A percentile compares a stretch with the other conserved stretches of the same genome.
These are phyloP conservation scores for Sciurus vulgaris DNA, from an alignment of 2,797 vertebrate genomes.

Conservation along the genomic window DNA sequence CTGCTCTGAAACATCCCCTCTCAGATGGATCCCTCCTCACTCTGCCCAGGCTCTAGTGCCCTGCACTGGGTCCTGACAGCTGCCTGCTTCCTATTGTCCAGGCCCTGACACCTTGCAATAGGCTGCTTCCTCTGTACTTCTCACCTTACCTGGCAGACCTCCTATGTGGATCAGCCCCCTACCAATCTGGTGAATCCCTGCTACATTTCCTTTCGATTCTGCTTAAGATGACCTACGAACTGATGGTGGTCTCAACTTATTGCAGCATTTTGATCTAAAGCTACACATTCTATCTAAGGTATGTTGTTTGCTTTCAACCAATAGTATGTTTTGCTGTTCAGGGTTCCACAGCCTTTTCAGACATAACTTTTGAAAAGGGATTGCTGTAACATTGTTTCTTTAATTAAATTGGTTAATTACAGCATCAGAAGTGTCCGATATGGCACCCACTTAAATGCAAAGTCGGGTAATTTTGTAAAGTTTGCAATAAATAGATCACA, in stretches of 20 bases:
- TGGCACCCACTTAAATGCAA: background rate
- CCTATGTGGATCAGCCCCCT: background rate
- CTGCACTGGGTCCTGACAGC: accelerated
- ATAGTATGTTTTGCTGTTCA: background rate
- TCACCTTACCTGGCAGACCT: background rate
- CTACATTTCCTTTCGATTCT: slow-evolving; percentile 26
- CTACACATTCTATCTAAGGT: background rate
- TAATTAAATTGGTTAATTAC: background rate
- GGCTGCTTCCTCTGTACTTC: background rate
- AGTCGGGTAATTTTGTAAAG: background rate
- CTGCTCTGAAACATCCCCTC: background rate
- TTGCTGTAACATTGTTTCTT: slow-evolving; percentile 1
- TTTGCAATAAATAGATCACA: background rate
- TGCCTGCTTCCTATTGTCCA: background rate
- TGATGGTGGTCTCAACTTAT: background rate
- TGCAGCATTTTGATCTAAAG: background rate
- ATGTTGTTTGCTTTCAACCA: background rate
- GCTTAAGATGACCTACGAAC: background rate
- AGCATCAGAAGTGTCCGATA: background rate
- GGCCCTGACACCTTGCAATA: background rate
- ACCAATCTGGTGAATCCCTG: background rate
- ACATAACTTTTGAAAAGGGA: background rate
- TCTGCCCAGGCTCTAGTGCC: background rate
- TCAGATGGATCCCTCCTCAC: background rate
- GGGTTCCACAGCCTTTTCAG: background rate